Conservation (phyloP, 1,140 invertebrate genomes). For the Hermatobates lingyangjiaoensis region DNA sequence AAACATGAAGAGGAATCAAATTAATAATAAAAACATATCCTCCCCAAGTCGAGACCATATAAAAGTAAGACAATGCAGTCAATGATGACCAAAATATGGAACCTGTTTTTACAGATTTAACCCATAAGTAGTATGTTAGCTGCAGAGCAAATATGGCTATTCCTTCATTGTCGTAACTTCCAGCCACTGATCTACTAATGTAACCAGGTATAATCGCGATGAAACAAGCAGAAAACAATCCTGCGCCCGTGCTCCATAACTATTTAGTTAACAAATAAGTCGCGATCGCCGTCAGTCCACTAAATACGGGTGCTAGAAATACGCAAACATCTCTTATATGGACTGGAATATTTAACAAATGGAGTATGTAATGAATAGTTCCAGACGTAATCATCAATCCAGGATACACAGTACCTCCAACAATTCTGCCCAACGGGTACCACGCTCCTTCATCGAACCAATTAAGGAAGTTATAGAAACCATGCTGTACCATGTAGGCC, state of each 20-base stretch:
- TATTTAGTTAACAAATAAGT: slow-evolving; percentile 96
- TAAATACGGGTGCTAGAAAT: slow-evolving; percentile 95
- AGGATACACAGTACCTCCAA: slow-evolving; percentile 88
- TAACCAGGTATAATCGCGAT: slow-evolving; percentile 98
- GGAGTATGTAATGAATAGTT: slow-evolving; percentile 84
- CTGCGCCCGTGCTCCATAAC: slow-evolving; percentile 89
- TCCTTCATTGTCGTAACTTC: slow-evolving; percentile 99
- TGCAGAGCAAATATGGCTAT: slow-evolving; percentile 99
- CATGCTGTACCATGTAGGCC: slow-evolving; percentile 98
- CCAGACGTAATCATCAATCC: slow-evolving; percentile 98
- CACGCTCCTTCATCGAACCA: slow-evolving; percentile 99
- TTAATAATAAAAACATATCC: slow-evolving; percentile 99
- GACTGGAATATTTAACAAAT: slow-evolving; percentile 84
- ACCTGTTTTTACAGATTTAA: slow-evolving; percentile 93
- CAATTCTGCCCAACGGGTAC: slow-evolving; percentile 96
- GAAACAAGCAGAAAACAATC: slow-evolving; percentile 95
- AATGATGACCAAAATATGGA: slow-evolving; percentile 89
- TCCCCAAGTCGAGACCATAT: slow-evolving; percentile 99
- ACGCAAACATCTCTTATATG: slow-evolving; percentile 99
- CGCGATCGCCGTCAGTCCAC: slow-evolving; percentile 91
- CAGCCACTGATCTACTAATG: slow-evolving; percentile 94
- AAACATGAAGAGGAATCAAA: slow-evolving; percentile 94
- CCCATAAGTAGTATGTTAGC: slow-evolving; percentile 95
- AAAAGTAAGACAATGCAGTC: slow-evolving; percentile 93
- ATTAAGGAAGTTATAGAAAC: slow-evolving; percentile 98